These are phyloP conservation scores for Eustalomyia histrio DNA, from an alignment of 2,888 invertebrate species.

Conservation along the genomic window DNA sequence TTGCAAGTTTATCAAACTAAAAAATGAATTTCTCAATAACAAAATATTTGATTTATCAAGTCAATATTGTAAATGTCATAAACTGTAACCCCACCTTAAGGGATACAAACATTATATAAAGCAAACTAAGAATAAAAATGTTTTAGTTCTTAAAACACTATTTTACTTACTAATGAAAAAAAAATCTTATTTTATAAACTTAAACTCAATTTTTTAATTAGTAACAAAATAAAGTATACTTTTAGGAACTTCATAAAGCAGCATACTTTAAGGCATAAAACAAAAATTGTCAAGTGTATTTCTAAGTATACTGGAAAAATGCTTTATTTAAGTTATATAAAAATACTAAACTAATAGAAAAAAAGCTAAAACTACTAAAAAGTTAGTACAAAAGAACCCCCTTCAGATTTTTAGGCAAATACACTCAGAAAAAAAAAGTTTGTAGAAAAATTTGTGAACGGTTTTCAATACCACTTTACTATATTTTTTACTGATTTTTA, in stretches of 20 bases:
- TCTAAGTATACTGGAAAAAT: not conserved
- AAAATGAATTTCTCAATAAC: not conserved
- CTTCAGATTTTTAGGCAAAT: too few relatives aligned
- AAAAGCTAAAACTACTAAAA: too few relatives aligned
- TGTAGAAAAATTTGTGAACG: too few relatives aligned
- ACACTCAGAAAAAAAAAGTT: too few relatives aligned
- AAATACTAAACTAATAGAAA: too few relatives aligned
- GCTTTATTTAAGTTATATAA: too few relatives aligned
- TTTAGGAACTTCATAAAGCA: not conserved
- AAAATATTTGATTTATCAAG: not conserved
- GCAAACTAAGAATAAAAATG: not conserved
- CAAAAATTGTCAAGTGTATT: not conserved
- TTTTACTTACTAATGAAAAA: not conserved
- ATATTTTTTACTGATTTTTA: too few relatives aligned
- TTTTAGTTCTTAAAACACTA: not conserved
- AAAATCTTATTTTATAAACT: not conserved
- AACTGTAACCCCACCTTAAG: not conserved
- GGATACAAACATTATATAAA: not conserved
- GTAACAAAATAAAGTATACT: not conserved
- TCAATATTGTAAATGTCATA: not conserved
- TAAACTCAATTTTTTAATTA: not conserved
- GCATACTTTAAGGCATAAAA: not conserved
- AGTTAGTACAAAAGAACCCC: too few relatives aligned
- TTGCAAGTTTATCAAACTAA: not conserved
- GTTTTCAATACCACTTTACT: too few relatives aligned